Base-by-base conservation (phyloP, 2,113 vertebrate genomes). In the Fulica atra region DNA sequence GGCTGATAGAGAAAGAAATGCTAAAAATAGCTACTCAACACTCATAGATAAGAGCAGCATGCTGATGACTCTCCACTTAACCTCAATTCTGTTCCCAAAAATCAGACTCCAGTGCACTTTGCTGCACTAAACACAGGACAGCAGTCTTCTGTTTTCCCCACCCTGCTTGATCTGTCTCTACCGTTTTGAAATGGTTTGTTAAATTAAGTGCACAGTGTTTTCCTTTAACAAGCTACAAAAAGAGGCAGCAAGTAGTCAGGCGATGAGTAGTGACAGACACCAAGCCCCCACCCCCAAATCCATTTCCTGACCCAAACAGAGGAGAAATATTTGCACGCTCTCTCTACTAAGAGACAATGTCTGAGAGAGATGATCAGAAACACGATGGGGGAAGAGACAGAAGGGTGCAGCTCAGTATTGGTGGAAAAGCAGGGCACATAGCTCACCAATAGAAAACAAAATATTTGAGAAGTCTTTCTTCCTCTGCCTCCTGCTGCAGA, bases 371-470 rank as follows among this genome's bases (percentile, higher is more conserved):
- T 2, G 3, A 36, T 31, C 60, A 70, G 35, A 86, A 91, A 42
- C 33, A 69, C 6, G 10, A 65, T 6, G 2, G 11, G 15, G 24
- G 1, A 2, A 11, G 4, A 24, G 21, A 23, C 3, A 2, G 42
- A 80, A 11, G 3, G 38, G 9, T 23, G 11, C 21, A 83, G 23
- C 24, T 80, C 50, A 28, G 13, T n/a, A n/a, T 57, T 86, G 29
- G 40, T 65, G 26, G 24, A 50, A 91, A 61, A 93, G 20, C 28
- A 61, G 65, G 26, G 29, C 73, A 69, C 6, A 38, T 23, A 72
- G 31, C 9, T 88, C 65, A 57, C 44, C 78, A 89, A 60, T 2
- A 48, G 21, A 81, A 9, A 33, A 50, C 20, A 46, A 42, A 91
- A 20, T 13, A 87, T 54, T 35, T 84, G 46, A 85, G 36, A 84